These are phyloP conservation scores for Erinaceus europaeus DNA, from an alignment of 2,113 vertebrate species.

Conservation along the genomic window DNA sequence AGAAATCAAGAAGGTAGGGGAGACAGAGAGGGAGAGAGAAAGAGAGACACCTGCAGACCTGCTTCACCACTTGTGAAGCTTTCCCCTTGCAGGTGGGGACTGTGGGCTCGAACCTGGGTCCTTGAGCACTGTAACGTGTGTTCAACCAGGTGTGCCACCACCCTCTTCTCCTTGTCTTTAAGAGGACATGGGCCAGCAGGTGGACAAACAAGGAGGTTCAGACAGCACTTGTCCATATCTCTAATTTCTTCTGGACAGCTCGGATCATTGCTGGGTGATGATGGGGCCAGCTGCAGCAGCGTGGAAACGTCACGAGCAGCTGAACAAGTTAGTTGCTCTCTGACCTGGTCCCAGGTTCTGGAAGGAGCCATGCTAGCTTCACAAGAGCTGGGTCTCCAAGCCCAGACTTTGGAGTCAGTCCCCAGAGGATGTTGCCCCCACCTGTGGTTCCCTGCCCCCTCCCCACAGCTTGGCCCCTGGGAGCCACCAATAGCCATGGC, in stretches of 20 bases:
- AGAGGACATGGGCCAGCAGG: not conserved
- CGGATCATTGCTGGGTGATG: not conserved
- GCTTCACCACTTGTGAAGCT: too few species aligned
- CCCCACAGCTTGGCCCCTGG: too few species aligned
- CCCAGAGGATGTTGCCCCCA: not conserved
- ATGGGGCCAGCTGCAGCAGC: not conserved
- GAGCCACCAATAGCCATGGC: too few species aligned
- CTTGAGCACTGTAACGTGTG: too few species aligned
- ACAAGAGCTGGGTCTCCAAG: not conserved
- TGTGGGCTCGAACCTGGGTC: too few species aligned
- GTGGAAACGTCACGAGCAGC: not conserved
- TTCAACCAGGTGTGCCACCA: too few species aligned
- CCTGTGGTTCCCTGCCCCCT: too few species aligned
- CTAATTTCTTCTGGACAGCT: slow-evolving; percentile 3
- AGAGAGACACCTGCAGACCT: too few species aligned
- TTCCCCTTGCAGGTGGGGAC: too few species aligned
- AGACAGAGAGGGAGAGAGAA: too few species aligned
- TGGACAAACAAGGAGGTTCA: not conserved
- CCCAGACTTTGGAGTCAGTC: not conserved
- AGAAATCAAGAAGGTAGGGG: too few species aligned
- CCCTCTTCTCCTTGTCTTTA: not conserved
- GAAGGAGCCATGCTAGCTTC: not conserved
- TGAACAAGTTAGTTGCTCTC: not conserved
- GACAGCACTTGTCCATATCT: not conserved
- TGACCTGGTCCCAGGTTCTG: not conserved